Conservation (phyloP, 2,888 invertebrate species). For the Sturmia bella region DNA sequence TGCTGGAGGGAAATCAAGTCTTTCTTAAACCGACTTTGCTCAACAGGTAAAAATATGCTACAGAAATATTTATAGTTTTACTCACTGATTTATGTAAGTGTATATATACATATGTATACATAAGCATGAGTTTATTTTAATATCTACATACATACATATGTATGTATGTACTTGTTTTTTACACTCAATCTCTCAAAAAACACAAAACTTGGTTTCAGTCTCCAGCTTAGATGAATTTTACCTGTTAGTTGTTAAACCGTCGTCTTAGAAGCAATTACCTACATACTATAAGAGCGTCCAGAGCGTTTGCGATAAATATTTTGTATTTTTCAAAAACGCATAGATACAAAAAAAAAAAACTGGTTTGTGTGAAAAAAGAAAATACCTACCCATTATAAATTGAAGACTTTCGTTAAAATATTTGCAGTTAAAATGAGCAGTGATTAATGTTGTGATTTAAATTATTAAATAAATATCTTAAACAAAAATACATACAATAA, state of each 20-base stretch:
- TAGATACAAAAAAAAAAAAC: constrained; percentile 58
- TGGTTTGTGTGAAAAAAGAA: constrained; percentile 51
- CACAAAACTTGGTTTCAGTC: constrained; percentile 57
- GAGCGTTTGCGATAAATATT: constrained; percentile 34
- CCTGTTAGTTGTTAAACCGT: constrained; percentile 64
- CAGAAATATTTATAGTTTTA: neutral
- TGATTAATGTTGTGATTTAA: constrained; percentile 38
- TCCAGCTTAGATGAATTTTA: constrained; percentile 48
- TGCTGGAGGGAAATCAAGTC: neutral
- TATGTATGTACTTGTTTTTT: constrained; percentile 29
- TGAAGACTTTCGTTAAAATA: constrained; percentile 46
- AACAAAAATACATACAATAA: neutral
- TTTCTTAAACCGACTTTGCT: neutral
- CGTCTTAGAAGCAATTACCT: constrained; percentile 63
- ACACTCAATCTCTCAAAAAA: constrained; percentile 44
- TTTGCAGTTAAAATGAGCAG: constrained; percentile 46
- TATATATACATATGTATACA: neutral
- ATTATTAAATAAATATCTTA: constrained; percentile 1
- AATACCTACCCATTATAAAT: too few relatives aligned
- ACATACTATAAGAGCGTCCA: constrained; percentile 15
- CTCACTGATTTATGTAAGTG: neutral
- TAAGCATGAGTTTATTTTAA: neutral
- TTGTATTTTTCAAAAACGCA: constrained; percentile 53
- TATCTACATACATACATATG: neutral
- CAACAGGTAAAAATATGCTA: constrained; percentile 51